Conservation (phyloP, 1,140 invertebrate species). For the Lysiphlebus fabarum region DNA sequence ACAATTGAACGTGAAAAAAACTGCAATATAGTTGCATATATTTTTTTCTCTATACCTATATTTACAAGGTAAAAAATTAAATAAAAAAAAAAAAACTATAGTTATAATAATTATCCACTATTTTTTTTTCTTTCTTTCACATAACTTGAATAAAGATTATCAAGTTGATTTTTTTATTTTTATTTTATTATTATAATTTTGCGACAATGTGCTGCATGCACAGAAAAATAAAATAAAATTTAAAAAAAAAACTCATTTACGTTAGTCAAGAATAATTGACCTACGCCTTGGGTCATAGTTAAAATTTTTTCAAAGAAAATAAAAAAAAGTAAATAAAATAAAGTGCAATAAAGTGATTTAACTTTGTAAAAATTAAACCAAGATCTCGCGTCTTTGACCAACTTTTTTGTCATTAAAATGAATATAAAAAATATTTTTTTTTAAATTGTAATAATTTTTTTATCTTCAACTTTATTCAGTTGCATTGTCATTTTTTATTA, state of each 20-base stretch:
- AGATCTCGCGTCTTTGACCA: constrained; percentile 1
- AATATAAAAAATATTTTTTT: neutral
- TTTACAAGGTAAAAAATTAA: neutral
- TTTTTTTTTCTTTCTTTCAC: constrained; percentile 13
- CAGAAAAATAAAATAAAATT: neutral
- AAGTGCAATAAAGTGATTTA: constrained; percentile 19
- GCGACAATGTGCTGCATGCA: no score
- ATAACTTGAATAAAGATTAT: neutral
- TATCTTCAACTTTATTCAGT: no score
- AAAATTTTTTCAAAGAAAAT: constrained; percentile 23
- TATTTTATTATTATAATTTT: constrained; percentile 8
- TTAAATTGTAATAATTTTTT: no score
- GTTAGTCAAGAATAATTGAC: constrained; percentile 22
- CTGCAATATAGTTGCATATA: no score
- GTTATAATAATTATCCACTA: no score
- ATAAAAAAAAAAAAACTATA: neutral
- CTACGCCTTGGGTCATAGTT: constrained; percentile 18
- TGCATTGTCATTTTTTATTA: no score
- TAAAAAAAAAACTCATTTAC: constrained; percentile 13
- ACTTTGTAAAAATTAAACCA: constrained; percentile 4
- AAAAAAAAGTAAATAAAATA: neutral
- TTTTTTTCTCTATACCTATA: neutral
- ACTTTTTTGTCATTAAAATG: constrained; percentile 7
- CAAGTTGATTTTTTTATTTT: neutral
- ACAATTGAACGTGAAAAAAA: no score